phyloP scores from a whole-genome alignment of 1,140 invertebrate genomes.

The Bursaphelenchus mucronatus region DNA sequence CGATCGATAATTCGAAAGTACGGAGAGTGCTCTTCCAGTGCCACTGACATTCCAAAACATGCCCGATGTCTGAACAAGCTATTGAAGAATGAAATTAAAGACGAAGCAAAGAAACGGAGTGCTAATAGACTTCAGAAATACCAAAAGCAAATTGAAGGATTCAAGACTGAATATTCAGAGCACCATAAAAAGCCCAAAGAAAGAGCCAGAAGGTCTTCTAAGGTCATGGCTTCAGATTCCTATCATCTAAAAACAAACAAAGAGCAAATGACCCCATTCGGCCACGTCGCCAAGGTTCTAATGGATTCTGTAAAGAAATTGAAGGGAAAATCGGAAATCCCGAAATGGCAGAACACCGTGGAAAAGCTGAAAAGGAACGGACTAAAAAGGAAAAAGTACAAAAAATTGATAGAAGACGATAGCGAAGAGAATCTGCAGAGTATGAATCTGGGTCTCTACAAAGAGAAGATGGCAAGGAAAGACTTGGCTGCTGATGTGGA shows the following conservation, averaged over 20 bases:
- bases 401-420: conserved; percentile 33
- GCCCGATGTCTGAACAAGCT: conserved; percentile 1
- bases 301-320: neutral
- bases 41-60: conserved; percentile 8
- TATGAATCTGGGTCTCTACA: too few relatives aligned
- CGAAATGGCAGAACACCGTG: conserved; percentile 41
- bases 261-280: conserved; percentile 4
- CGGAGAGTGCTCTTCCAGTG: conserved; percentile 1
- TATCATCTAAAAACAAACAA: neutral
- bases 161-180: too few relatives aligned
- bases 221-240: neutral
- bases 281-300: conserved; percentile 2
- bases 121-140: too few relatives aligned
- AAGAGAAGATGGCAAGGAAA: neutral
- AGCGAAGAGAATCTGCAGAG: conserved; percentile 34
- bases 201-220: too few relatives aligned
- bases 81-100: neutral
- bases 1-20: neutral
- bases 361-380: conserved; percentile 12
- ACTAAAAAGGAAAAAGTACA: conserved; percentile 24
- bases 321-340: conserved; percentile 5
- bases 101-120: too few relatives aligned
- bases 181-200: too few relatives aligned
- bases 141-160: too few relatives aligned
- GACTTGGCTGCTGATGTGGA: neutral